Conservation (phyloP, 92 coral and sea anemone genomes). For the Paragorgia papillata region DNA sequence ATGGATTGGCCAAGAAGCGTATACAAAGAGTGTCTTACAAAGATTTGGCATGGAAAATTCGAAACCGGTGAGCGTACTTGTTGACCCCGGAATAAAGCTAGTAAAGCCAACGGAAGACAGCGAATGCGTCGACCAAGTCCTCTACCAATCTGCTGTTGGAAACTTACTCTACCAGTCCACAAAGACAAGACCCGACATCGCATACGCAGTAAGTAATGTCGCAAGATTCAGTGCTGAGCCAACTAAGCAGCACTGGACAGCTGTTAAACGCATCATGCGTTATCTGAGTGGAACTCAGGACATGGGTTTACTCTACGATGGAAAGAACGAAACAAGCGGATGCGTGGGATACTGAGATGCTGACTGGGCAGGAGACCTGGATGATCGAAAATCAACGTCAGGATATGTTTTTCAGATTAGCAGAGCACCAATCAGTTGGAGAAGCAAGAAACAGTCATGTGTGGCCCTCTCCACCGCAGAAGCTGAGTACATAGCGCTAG, state of each 20-base stretch:
- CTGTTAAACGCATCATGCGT: conserved; percentile 21
- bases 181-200: conserved; percentile 40
- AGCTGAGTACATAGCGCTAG: conserved; percentile 61
- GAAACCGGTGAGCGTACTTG: conserved; percentile 42
- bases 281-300: conserved; percentile 4
- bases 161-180: conserved; percentile 45
- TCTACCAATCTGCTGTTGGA: conserved; percentile 48
- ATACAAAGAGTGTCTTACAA: conserved; percentile 35
- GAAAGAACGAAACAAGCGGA: not conserved
- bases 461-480: conserved; percentile 67
- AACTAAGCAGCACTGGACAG: conserved; percentile 18
- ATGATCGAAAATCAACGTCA: conserved; percentile 67
- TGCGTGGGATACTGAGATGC: conserved; percentile 64
- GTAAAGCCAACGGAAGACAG: conserved; percentile 36
- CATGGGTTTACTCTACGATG: not conserved
- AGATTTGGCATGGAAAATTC: conserved; percentile 47
- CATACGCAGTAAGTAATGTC: conserved; percentile 34
- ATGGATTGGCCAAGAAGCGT: conserved; percentile 60
- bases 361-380: conserved; percentile 61
- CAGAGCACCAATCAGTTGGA: conserved; percentile 66
- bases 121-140: conserved; percentile 33
- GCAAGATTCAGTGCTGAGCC: conserved; percentile 25
- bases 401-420: conserved; percentile 56
- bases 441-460: conserved; percentile 67
- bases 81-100: conserved; percentile 41